phyloP scores from a whole-genome alignment of 2,797 vertebrate genomes.

The Gephyroberyx darwinii region DNA sequence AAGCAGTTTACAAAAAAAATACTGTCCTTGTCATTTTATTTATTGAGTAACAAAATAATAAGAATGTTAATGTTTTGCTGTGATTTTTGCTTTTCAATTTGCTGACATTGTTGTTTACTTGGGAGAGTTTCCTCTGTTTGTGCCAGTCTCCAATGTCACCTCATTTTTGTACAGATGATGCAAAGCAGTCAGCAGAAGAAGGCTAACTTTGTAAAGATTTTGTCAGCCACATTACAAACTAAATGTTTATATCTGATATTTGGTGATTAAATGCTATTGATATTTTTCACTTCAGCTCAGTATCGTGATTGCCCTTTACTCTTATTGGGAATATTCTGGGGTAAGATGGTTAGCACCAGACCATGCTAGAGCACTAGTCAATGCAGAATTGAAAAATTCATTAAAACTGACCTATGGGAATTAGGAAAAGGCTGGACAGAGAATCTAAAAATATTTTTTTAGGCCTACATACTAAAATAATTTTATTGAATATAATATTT shows the following conservation, averaged over 20 bases:
- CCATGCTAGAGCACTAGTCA: neutral
- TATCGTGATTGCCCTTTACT: constrained; percentile 57
- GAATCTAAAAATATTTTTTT: too few species aligned
- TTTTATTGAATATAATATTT: too few species aligned
- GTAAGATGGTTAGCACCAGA: neutral
- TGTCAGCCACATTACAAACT: constrained; percentile 81
- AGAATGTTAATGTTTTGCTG: constrained; percentile 67
- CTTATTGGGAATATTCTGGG: neutral
- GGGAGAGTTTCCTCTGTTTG: constrained; percentile 75
- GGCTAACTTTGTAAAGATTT: constrained; percentile 85
- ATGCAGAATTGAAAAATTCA: neutral
- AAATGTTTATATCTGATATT: constrained; percentile 84
- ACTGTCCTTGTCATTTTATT: constrained; percentile 59
- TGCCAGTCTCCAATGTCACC: constrained; percentile 79
- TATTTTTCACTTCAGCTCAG: constrained; percentile 85
- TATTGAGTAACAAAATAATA: constrained; percentile 55
- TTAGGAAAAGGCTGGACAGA: too few species aligned
- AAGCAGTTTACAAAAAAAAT: constrained; percentile 61
- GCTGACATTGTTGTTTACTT: constrained; percentile 72
- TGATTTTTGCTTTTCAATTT: constrained; percentile 71
- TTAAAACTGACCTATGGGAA: too few species aligned
- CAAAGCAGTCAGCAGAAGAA: constrained; percentile 74
- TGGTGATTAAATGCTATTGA: constrained; percentile 87
- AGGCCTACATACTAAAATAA: too few species aligned
- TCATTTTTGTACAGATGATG: constrained; percentile 83